A percentile compares a stretch with the other conserved stretches of the same genome.
phyloP scores from a whole-genome alignment of 1,140 invertebrate genomes.

The Drosophila ananassae region DNA sequence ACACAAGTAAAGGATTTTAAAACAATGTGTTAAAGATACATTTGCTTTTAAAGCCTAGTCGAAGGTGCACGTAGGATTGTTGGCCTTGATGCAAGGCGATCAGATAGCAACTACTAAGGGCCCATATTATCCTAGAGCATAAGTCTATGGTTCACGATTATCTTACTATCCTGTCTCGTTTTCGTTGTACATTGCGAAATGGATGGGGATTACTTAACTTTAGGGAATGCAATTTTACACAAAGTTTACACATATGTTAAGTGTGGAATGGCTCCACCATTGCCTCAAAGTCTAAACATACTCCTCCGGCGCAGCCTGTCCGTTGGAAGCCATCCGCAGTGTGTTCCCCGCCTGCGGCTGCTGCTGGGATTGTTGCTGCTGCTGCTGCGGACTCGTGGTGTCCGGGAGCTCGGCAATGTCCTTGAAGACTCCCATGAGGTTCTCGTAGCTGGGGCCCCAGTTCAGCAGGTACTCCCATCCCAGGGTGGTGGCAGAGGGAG shows the following conservation, averaged over 20 bases:
- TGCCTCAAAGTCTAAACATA: constrained; percentile 87
- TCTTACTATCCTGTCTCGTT: constrained; percentile 27
- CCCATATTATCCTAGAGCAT: constrained; percentile 15
- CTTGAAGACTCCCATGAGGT: constrained; percentile 96
- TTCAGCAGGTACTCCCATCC: constrained; percentile 97
- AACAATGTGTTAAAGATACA: background rate
- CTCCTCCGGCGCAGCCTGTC: constrained; percentile 91
- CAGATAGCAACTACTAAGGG: constrained; percentile 22
- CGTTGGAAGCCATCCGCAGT: constrained; percentile 88
- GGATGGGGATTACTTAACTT: constrained; percentile 68
- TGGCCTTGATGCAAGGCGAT: constrained; percentile 83
- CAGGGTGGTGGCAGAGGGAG: constrained; percentile 88
- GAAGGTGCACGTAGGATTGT: constrained; percentile 60
- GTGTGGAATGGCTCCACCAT: background rate
- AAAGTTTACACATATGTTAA: constrained; percentile 47
- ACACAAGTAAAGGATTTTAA: constrained; percentile 32
- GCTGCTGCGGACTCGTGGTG: constrained; percentile 85
- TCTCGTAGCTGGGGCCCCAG: constrained; percentile 98
- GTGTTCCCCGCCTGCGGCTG: constrained; percentile 84
- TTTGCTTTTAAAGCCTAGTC: constrained; percentile 15
- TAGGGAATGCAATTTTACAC: constrained; percentile 43
- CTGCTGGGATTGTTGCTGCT: constrained; percentile 40
- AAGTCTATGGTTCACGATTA: constrained; percentile 24
- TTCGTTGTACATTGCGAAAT: constrained; percentile 75
- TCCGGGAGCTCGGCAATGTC: constrained; percentile 97